Percentiles rank a stretch among this genome's conserved stretches.
Evolutionary conservation across 2,113 vertebrate species (phyloP).

Genomic region (Ciconia boyciana): DNA sequence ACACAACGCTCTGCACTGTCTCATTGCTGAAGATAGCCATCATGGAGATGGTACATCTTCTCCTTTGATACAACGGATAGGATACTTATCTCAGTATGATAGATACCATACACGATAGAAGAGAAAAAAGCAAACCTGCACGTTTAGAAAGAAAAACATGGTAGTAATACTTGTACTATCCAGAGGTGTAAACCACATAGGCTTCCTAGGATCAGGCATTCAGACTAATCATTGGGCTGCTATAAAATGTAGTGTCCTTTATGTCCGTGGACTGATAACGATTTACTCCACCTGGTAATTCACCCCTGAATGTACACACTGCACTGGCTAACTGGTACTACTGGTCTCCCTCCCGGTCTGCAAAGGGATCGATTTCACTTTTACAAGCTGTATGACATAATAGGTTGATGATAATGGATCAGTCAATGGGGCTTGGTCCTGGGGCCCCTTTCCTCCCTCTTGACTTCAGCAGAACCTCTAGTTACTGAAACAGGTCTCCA

Average conservation of each 20-base stretch:
- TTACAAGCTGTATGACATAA: neutral
- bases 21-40: neutral
- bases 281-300: neutral
- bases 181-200: neutral
- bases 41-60: neutral
- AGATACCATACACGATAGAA: rapidly evolving
- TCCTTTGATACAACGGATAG: neutral
- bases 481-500: neutral
- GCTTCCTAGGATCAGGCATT: neutral
- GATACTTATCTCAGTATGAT: neutral
- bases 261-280: neutral
- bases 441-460: neutral
- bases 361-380: neutral
- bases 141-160: neutral
- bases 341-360: neutral
- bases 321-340: neutral
- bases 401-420: neutral
- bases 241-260: neutral
- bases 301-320: neutral
- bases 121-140: neutral
- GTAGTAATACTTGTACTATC: neutral
- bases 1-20: rapidly evolving
- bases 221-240: neutral
- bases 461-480: neutral
- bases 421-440: neutral